phyloP scores from a whole-genome alignment of 2,888 invertebrate genomes.

The Anodontia alba region DNA sequence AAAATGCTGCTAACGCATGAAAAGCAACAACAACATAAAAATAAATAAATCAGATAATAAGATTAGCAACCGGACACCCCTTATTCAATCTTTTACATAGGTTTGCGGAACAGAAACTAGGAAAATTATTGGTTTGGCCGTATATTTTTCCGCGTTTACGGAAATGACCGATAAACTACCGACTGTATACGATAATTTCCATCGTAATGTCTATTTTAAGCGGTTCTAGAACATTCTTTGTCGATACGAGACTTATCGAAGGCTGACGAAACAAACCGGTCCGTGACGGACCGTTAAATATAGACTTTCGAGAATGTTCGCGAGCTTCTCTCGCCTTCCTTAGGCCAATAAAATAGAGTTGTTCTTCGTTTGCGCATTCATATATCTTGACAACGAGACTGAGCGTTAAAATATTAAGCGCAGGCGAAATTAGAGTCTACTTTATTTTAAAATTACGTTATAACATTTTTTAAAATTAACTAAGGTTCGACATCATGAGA shows the following conservation, averaged over 20 bases:
- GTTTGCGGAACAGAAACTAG: not conserved
- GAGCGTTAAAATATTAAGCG: not conserved
- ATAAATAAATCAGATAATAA: too few species aligned
- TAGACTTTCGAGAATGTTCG: not conserved
- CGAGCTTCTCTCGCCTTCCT: not conserved
- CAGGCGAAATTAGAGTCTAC: too few species aligned
- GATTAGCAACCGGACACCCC: too few species aligned
- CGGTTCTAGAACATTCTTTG: not conserved
- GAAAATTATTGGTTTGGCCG: not conserved
- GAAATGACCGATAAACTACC: not conserved
- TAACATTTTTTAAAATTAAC: too few species aligned
- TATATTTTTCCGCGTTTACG: not conserved
- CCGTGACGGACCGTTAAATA: not conserved
- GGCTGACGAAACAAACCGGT: not conserved
- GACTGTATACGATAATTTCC: not conserved
- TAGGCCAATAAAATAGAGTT: conserved; percentile 3
- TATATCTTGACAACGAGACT: not conserved
- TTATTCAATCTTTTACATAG: too few species aligned
- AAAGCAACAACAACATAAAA: too few species aligned
- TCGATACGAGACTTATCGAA: not conserved
- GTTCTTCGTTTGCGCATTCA: not conserved
- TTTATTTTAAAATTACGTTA: too few species aligned
- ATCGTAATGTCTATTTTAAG: not conserved
- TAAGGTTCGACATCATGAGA: not conserved
- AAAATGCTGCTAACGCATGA: too few species aligned